These are phyloP conservation scores for Caerostris darwini DNA, from an alignment of 1,140 invertebrate genomes.

Conservation along the genomic window DNA sequence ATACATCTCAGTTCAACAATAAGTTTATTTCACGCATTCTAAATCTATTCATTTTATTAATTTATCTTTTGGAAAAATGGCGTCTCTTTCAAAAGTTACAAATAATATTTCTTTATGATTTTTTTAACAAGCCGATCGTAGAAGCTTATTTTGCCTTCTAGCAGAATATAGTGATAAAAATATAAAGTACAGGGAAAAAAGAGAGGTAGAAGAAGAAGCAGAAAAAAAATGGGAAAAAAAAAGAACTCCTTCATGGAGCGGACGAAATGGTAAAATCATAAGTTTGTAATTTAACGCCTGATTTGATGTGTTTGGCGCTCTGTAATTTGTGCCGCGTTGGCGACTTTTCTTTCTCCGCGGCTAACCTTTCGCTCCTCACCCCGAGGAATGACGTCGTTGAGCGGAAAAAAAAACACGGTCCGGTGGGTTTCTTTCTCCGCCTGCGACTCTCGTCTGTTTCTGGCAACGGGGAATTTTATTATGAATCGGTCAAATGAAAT, in stretches of 20 bases:
- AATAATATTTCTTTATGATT: too few species aligned
- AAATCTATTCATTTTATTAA: too few species aligned
- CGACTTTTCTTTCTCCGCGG: background rate
- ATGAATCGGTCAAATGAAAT: constrained; percentile 20
- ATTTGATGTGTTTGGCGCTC: background rate
- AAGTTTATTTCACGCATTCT: too few species aligned
- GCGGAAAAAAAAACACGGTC: background rate
- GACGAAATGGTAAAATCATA: background rate
- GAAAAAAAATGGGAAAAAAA: background rate
- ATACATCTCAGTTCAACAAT: too few species aligned
- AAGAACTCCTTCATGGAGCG: background rate
- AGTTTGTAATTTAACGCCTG: constrained; percentile 39
- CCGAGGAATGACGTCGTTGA: background rate
- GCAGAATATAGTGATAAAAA: background rate
- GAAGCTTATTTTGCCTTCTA: background rate
- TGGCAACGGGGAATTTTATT: background rate
- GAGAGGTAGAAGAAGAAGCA: background rate
- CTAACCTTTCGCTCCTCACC: background rate
- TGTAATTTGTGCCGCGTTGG: background rate
- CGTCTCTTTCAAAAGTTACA: too few species aligned
- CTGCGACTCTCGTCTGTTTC: background rate
- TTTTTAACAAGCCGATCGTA: background rate
- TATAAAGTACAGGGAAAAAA: background rate
- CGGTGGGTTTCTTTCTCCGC: background rate
- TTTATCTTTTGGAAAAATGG: background rate